phyloP scores from a whole-genome alignment of 2,113 vertebrate species.

The Alethe diademata region DNA sequence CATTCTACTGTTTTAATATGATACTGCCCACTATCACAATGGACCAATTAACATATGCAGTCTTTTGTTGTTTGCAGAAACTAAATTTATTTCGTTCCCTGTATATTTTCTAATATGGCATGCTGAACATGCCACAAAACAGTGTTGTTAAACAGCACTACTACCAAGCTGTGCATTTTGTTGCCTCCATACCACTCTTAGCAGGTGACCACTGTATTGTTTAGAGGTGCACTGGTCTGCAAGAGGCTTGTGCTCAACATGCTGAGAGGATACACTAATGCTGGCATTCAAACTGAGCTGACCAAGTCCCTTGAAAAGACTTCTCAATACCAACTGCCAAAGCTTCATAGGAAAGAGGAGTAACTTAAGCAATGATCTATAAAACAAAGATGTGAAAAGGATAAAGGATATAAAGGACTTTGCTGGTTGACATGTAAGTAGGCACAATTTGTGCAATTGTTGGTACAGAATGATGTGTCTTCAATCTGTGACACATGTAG shows the following conservation, averaged over 20 bases:
- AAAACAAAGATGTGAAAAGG: not conserved
- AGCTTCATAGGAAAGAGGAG: not conserved
- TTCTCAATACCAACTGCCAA: not conserved
- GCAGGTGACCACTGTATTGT: not conserved
- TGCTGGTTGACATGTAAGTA: not conserved
- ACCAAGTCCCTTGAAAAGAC: not conserved
- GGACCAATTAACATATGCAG: not conserved
- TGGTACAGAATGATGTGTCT: not conserved
- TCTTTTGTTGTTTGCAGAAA: not conserved
- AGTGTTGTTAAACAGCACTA: not conserved
- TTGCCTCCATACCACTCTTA: not conserved
- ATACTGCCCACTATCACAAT: rapidly evolving
- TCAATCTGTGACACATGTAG: not conserved
- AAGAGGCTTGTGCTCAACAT: not conserved
- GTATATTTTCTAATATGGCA: not conserved
- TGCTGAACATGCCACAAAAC: not conserved
- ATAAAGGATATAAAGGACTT: not conserved
- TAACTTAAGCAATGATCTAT: not conserved
- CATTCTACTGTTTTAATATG: not conserved
- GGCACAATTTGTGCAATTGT: not conserved
- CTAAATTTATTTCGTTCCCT: not conserved
- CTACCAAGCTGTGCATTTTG: not conserved
- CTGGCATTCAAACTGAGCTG: not conserved
- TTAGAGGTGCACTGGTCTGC: not conserved
- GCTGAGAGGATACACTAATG: not conserved